Evolutionary conservation across 2,888 invertebrate species (phyloP), one percentile per base, ranked within the genome.

Genomic region (Chloroclysta siterata): DNA sequence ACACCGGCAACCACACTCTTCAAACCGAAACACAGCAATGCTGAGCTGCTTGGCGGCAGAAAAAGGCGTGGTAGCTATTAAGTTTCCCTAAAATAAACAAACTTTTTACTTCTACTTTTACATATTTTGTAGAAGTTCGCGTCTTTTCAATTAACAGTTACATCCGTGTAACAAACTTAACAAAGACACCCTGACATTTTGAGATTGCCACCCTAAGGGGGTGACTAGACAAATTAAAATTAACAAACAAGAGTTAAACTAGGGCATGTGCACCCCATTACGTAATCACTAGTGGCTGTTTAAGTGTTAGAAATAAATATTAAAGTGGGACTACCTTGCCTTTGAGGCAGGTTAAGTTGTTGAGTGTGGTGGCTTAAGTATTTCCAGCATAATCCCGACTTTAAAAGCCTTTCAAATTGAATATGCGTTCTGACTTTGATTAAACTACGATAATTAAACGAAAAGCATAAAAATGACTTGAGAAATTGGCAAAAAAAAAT

Each of bases 211-310:
- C 29, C 57, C 28, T 13, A 6, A 6, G 14, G 50, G 48, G 53
- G 56, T 33, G 56, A 39, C 62, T 62, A 62, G 56, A 56, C 62
- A 56, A 62, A 62, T 62, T 56, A 61, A 57, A 61, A 58, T 66
- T 60, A 63, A 52, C 53, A 48, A 53, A 62, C 62, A 57, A 41
- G 47, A 50, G 50, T 60, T 39, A 14, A 61, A 62, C 52, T 56
- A 47, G 56, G 56, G 13, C 62, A 47, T 56, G 47, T 62, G 47
- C 50, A 14, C 28, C 39, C 13, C 39, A 14, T 56, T n/a, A 15
- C 51, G 46, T 55, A 55, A 61, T 50, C 22, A 36, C 41, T 44
- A 36, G 41, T 42, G 48, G 17, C 29, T 41, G 50, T 41, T 57
- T 42, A 48, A 41, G 42, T 36, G 36, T 44, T 52, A n/a, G n/a